phyloP scores from a whole-genome alignment of 2,113 vertebrate species.

The Lagopus leucura region DNA sequence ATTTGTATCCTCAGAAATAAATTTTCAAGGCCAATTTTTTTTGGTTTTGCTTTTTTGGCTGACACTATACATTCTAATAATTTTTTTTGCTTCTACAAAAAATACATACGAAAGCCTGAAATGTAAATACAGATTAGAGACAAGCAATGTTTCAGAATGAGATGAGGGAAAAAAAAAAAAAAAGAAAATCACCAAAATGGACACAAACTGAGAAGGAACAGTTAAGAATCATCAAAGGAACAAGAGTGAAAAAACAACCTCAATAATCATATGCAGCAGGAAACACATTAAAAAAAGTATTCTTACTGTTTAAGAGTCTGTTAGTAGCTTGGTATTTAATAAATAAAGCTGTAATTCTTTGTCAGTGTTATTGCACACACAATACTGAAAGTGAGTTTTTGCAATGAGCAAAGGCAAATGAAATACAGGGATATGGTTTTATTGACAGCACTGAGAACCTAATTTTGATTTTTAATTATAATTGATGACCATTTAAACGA shows the following conservation, averaged over 20 bases:
- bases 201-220: not conserved
- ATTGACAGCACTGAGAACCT: not conserved
- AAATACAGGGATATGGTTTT: not conserved
- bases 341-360: not conserved
- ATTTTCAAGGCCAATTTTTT: not conserved
- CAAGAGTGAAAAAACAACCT: not conserved
- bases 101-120: not conserved
- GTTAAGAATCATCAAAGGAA: not conserved
- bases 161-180: not conserved
- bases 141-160: not conserved
- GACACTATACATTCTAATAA: not conserved
- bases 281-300: not conserved
- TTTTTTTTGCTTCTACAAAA: not conserved
- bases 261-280: not conserved
- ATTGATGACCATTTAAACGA: not conserved
- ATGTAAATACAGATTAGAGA: not conserved
- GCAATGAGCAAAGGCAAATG: not conserved
- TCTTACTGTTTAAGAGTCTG: not conserved
- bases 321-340: not conserved
- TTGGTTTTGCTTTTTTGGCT: not conserved
- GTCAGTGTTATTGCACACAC: not conserved
- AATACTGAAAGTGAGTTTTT: not conserved
- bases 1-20: not conserved
- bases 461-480: not conserved
- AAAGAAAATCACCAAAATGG: not conserved